Evolutionary conservation across 2,113 vertebrate species (phyloP), one percentile per base, ranked within the genome.

Genomic region (Ammospiza nelsoni): DNA sequence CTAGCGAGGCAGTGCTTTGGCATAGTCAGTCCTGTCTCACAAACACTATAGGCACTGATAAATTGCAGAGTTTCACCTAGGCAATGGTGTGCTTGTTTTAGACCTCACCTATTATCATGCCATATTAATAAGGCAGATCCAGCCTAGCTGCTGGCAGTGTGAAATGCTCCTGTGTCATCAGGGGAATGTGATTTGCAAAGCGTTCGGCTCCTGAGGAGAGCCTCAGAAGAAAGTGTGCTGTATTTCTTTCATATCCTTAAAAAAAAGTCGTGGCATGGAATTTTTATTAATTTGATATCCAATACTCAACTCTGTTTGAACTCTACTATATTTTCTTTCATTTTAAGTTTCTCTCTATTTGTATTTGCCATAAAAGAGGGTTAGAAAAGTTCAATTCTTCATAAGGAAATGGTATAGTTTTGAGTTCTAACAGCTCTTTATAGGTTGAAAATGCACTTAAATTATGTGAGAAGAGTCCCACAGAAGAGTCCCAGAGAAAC

Each of bases 161-260:
- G 78, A 93, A 94, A 91, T 92, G 86, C 68, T 95, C 48, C 67
- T 92, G 14, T 65, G 57, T 86, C 54, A 3, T 80, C 80, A 55
- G 49, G 84, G 83, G 57, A 93, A 82, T 61, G n/a, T 75, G 89
- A 93, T 86, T 97, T 96, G 91, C 43, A 91, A 89, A 96, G 69
- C 1, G 0, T 49, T 94, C 3, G 0, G 82, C 83, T 96, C 87
- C 59, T 0, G 22, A 91, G 88, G 77, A 93, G 12, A 85, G 22
- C 41, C 52, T 95, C 57, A 62, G 57, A 83, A 90, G 71, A 91
- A 95, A 48, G 44, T 28, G 22, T 5, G 12, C 12, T 73, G 35
- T 46, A 79, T 89, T 95, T 84, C 84, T 96, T 92, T 92, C 71
- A 58, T 77, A 78, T 85, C 84, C 65, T 79, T 67, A 16, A 79